Base-by-base conservation (phyloP, 1,140 invertebrate species). In the Tetranychus urticae region DNA sequence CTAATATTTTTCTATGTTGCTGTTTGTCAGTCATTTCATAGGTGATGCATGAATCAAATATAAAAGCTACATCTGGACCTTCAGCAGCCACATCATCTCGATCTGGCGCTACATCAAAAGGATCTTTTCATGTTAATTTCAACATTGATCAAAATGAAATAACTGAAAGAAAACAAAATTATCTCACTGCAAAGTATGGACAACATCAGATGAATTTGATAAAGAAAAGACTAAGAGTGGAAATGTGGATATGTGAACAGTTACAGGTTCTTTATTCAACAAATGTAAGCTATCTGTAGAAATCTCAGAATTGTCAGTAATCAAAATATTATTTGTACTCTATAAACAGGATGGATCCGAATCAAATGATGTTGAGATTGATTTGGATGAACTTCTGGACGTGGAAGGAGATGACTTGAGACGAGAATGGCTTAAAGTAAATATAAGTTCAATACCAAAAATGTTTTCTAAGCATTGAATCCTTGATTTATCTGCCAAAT, bases 151-250 rank as follows among this genome's bases (percentile, higher is more conserved):
- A 86, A 72, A 83, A 82, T 35, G 79, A 85, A 74, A 82, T 88
- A 33, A 87, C 87, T 71, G 79, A 84, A 31, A 75, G 86, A 45
- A 91, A 92, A 74, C 71, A 75, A 62, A 76, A 75, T 65, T 94
- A 93, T 74, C 80, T 94, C 63, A 94, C 90, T 42, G 89, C 90
- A 63, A 94, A 94, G 72, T 96, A 94, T 70, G 89, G 89, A 60
- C 85, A 85, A 64, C 90, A 94, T 76, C 90, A 94, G 76, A 96
- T 94, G 90, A 86, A 82, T 68, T 80, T 94, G 63, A 96, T 96
- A 68, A 80, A 89, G 65, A 94, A 94, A 75, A 77, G 90, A 70
- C 77, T 94, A 61, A 83, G 85, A 12, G 90, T 94, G 10, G 91
- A 96, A 75, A 92, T 94, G 85, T 94, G 90, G 90, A 80, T 96